Percentiles rank a stretch among this genome's conserved stretches.
These are phyloP conservation scores for Dioctria rufipes DNA, from an alignment of 2,888 invertebrate genomes.

Conservation along the genomic window DNA sequence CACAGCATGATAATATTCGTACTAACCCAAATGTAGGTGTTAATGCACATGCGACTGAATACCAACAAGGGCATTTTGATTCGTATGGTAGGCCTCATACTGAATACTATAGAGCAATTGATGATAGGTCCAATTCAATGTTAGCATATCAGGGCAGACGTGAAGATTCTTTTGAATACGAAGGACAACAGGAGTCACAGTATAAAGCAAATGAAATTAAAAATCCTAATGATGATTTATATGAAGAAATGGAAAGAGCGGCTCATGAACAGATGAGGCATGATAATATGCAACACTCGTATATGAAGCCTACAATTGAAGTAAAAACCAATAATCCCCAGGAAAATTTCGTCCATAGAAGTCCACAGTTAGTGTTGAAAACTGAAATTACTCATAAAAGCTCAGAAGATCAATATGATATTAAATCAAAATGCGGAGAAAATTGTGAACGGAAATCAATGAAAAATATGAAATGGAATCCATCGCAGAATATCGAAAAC, in stretches of 20 bases:
- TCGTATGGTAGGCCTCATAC: background rate
- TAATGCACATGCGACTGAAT: background rate
- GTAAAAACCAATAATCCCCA: background rate
- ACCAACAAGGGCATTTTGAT: background rate
- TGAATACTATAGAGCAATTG: background rate
- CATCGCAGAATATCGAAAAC: too few species aligned
- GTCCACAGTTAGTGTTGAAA: too few species aligned
- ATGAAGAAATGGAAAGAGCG: background rate
- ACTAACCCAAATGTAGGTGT: background rate
- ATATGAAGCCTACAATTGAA: background rate
- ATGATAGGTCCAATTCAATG: background rate
- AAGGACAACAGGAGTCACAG: constrained; percentile 5
- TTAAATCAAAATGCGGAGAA: too few species aligned
- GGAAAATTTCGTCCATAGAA: background rate
- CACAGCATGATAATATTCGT: background rate
- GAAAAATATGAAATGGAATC: too few species aligned
- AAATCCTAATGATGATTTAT: constrained; percentile 2
- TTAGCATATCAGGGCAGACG: background rate
- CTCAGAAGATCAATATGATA: too few species aligned
- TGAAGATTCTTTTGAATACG: constrained; percentile 25
- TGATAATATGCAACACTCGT: background rate
- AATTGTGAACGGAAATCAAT: too few species aligned
- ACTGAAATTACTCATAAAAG: too few species aligned
- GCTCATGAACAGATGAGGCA: background rate
- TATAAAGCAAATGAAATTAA: constrained; percentile 9